Evolutionary conservation across 2,797 vertebrate genomes (phyloP), one percentile per base, ranked within the genome.

Genomic region (Muscicapa striata): DNA sequence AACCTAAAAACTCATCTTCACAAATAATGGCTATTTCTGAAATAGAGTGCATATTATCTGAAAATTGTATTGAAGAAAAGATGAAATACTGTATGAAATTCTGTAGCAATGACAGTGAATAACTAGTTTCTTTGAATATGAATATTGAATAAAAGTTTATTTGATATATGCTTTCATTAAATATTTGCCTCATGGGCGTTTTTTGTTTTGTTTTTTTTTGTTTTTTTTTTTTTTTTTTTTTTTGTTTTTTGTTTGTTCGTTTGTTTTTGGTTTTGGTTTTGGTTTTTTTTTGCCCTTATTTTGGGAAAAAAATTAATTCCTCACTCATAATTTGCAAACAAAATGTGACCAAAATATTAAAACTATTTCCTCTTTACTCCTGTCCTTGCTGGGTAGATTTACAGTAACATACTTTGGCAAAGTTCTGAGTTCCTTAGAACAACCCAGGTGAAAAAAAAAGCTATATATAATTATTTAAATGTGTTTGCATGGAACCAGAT

Each of bases 381-480:
- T 27, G 10, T 38, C 14, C 2, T 1, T 29, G 7, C 4, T 29
- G 7, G 19, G 8, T 30, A 77, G 27, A n/a, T 34, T 29, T 70
- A 51, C 3, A 16, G 10, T 26, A 11, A 30, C 8, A 30, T 15
- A 67, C 2, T 59, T 36, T 12, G 58, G 9, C 6, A 61, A 68
- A 46, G 45, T 52, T 45, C 21, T 34, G 29, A 62, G 43, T 4
- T 68, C 36, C 49, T 49, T 13, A 34, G 22, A 83, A n/a, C 2
- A 70, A 26, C 3, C 2, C 2, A 32, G 20, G 11, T 10, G 12
- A 19, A 27, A 36, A 10, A 10, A 46, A 46, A 22, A 36, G 0
- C 2, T 40, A 40, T 51, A 2, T 27, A 8, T 38, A 57, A 41
- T 55, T 61, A 40, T 11, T 16, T 21, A 54, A 62, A 57, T 7